A percentile compares a stretch with the other conserved stretches of the same genome.
These are phyloP conservation scores for Bellardia pandia DNA, from an alignment of 2,888 invertebrate genomes.

Conservation along the genomic window DNA sequence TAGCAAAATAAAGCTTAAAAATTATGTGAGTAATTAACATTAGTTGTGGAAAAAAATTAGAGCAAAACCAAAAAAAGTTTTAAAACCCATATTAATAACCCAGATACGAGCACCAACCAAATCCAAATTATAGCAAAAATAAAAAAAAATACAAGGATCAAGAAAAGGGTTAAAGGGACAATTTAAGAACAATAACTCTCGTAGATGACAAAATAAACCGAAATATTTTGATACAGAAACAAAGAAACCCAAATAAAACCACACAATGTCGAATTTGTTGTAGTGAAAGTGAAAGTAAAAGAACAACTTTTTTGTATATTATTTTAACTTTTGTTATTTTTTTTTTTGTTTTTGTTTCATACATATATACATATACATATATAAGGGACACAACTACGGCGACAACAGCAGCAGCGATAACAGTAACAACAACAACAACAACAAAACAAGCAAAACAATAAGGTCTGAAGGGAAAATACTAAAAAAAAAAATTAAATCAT, in stretches of 20 bases:
- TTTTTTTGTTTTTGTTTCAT: too few relatives aligned
- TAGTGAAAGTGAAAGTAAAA: slow-evolving; percentile 55
- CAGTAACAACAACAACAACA: not conserved
- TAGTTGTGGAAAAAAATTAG: slow-evolving; percentile 14
- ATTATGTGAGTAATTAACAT: slow-evolving; percentile 53
- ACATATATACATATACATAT: too few relatives aligned
- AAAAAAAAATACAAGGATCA: slow-evolving; percentile 4
- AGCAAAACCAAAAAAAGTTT: slow-evolving; percentile 18
- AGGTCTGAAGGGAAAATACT: slow-evolving; percentile 42
- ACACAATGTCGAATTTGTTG: slow-evolving; percentile 41
- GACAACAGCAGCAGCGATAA: slow-evolving; percentile 72
- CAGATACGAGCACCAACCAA: slow-evolving; percentile 43
- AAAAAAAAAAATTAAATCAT: slow-evolving; percentile 58
- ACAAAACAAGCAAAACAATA: slow-evolving; percentile 30
- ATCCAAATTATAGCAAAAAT: slow-evolving; percentile 12
- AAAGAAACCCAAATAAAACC: slow-evolving; percentile 39
- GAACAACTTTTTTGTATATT: slow-evolving; percentile 36
- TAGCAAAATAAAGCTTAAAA: slow-evolving; percentile 56
- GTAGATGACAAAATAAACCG: not conserved
- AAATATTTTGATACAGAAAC: not conserved
- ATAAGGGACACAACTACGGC: slow-evolving; percentile 61
- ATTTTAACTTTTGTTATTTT: slow-evolving; percentile 23
- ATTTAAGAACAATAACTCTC: not conserved
- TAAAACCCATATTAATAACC: slow-evolving; percentile 48
- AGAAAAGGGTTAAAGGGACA: slow-evolving; percentile 37